A percentile compares a stretch with the other conserved stretches of the same genome.
phyloP scores from a whole-genome alignment of 2,888 invertebrate genomes.

The Zaprionus bogoriensis region DNA sequence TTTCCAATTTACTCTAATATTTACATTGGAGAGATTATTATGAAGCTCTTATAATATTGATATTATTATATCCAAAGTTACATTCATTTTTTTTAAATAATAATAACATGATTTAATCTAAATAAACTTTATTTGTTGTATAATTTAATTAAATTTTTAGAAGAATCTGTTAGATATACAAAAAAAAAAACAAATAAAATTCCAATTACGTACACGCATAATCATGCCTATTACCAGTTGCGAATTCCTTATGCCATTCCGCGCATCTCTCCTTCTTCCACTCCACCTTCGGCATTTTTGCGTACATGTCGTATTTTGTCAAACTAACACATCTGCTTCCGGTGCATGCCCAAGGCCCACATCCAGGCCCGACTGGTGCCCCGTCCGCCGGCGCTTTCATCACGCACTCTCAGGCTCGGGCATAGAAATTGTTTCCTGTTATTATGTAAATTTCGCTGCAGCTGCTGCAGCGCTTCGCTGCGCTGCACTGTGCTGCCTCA shows the following conservation, averaged over 20 bases:
- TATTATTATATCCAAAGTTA: too few species aligned
- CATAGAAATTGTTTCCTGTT: constrained; percentile 71
- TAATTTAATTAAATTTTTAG: too few species aligned
- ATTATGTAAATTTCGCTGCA: constrained; percentile 64
- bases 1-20: too few species aligned
- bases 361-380: background rate
- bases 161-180: too few species aligned
- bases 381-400: constrained; percentile 16
- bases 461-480: constrained; percentile 23
- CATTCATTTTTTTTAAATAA: too few species aligned
- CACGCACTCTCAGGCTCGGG: constrained; percentile 59
- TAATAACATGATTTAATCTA: too few species aligned
- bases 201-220: background rate
- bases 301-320: constrained; percentile 58
- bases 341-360: constrained; percentile 34
- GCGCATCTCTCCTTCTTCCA: background rate
- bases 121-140: too few species aligned
- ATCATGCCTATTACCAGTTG: background rate
- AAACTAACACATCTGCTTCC: constrained; percentile 71
- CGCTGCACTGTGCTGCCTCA: background rate
- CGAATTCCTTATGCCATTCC: background rate
- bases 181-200: background rate
- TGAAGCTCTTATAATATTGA: too few species aligned
- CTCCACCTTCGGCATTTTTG: constrained; percentile 18
- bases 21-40: too few species aligned